Conservation (phyloP, 2,797 vertebrate species). For the Semotilus atromaculatus region DNA sequence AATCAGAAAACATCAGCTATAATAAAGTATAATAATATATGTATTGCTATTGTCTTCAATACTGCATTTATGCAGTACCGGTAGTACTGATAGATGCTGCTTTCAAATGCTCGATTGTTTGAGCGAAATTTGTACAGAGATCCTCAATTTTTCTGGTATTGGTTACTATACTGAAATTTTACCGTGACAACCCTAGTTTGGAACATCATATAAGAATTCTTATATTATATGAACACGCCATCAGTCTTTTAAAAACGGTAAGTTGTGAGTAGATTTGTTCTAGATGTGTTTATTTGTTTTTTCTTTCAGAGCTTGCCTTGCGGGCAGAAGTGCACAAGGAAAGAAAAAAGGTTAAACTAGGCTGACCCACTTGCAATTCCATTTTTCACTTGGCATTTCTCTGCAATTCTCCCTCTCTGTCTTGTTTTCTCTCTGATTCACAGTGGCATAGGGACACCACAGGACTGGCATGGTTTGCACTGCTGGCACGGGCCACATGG, state of each 20-base stretch:
- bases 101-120: no score
- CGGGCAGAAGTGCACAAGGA: neutral
- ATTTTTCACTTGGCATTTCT: constrained; percentile 22
- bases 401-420: neutral
- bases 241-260: neutral
- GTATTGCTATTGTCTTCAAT: neutral
- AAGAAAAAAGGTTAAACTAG: constrained; percentile 1
- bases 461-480: constrained; percentile 24
- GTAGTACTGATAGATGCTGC: no score
- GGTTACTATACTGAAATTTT: no score
- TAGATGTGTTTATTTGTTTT: neutral
- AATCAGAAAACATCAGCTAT: neutral
- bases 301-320: neutral
- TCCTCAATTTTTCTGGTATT: no score
- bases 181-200: neutral
- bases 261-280: neutral
- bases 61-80: no score
- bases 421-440: constrained; percentile 34
- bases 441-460: constrained; percentile 26
- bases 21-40: neutral
- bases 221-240: neutral
- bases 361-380: neutral
- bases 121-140: no score
- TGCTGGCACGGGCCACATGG: constrained; percentile 25
- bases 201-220: neutral